These are phyloP conservation scores for Rhinella marina DNA, from an alignment of 2,797 vertebrate genomes.

Conservation along the genomic window DNA sequence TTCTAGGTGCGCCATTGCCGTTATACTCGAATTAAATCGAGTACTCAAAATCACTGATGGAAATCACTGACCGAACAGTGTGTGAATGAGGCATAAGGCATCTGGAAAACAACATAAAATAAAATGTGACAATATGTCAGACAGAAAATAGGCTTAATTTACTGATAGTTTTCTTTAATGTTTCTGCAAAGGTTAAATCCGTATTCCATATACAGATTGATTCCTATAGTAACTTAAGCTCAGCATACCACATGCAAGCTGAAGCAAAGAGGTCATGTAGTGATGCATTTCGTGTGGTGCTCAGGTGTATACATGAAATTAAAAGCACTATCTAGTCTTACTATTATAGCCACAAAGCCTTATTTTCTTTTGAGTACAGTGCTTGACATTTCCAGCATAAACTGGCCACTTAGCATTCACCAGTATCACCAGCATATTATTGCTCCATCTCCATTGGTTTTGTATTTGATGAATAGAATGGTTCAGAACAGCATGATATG, in stretches of 20 bases:
- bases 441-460: neutral
- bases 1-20: too few species aligned
- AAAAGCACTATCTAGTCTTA: conserved; percentile 20
- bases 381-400: conserved; percentile 28
- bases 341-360: conserved; percentile 2
- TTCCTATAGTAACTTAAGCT: neutral
- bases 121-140: neutral
- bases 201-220: too few species aligned
- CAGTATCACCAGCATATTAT: neutral
- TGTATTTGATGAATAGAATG: neutral
- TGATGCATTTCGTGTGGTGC: neutral
- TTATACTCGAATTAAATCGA: too few species aligned
- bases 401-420: neutral
- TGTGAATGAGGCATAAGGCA: too few species aligned
- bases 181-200: neutral
- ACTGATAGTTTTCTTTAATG: neutral
- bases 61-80: too few species aligned
- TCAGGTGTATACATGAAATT: neutral
- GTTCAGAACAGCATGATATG: neutral
- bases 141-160: neutral
- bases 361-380: neutral
- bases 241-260: neutral
- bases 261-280: neutral
- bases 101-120: neutral
- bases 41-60: too few species aligned